Conservation (phyloP, 2,797 vertebrate genomes). For the Lophura swinhoii region DNA sequence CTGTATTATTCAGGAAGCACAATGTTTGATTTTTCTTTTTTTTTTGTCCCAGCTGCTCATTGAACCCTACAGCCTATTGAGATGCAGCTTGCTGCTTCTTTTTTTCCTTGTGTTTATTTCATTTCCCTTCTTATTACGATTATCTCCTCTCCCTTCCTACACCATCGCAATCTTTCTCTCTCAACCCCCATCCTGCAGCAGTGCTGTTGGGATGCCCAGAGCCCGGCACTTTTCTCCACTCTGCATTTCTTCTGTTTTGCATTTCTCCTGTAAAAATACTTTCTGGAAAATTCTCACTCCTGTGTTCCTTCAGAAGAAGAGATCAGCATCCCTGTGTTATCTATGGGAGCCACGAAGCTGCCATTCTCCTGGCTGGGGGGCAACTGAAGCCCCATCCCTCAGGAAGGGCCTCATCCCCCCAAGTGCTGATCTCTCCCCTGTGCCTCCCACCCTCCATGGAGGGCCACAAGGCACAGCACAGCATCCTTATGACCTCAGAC, state of each 20-base stretch:
- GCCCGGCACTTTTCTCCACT: not conserved
- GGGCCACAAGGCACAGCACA: not conserved
- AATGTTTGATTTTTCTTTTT: not conserved
- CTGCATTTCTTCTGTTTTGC: not conserved
- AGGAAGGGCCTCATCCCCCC: not conserved
- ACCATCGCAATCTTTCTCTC: not conserved
- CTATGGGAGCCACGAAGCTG: not conserved
- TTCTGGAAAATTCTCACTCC: not conserved
- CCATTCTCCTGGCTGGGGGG: accelerated
- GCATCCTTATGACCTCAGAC: not conserved
- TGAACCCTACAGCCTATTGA: not conserved
- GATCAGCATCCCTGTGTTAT: accelerated
- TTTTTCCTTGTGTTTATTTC: not conserved
- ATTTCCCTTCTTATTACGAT: constrained; percentile 1
- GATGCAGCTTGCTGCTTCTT: not conserved
- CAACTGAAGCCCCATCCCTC: not conserved
- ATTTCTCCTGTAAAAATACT: not conserved
- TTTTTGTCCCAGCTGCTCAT: constrained; percentile 24
- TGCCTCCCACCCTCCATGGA: too few relatives aligned
- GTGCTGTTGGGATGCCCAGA: not conserved
- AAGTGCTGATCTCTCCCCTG: not conserved
- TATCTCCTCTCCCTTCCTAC: not conserved
- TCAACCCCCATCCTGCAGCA: accelerated
- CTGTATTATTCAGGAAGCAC: not conserved
- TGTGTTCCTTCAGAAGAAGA: not conserved